These are phyloP conservation scores for Aspidapion aeneum DNA, from an alignment of 2,888 invertebrate genomes.

Conservation along the genomic window DNA sequence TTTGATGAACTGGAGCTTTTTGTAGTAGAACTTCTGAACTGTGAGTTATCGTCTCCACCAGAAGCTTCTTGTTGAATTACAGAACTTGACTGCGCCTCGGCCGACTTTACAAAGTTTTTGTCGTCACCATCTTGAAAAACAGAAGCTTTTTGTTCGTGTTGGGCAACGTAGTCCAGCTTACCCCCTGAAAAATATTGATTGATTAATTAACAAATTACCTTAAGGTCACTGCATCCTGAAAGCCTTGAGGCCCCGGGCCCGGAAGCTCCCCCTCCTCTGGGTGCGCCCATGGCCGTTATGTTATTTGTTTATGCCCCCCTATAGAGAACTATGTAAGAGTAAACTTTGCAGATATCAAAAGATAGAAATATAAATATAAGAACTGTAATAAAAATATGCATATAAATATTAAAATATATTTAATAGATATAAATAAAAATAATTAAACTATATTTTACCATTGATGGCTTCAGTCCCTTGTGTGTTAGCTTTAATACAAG, in stretches of 20 bases:
- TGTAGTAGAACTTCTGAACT: slow-evolving; percentile 43
- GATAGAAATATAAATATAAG: too few species aligned
- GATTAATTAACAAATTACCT: too few species aligned
- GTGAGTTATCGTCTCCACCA: slow-evolving; percentile 51
- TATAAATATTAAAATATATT: too few species aligned
- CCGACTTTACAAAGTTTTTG: slow-evolving; percentile 51
- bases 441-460: slow-evolving; percentile 29
- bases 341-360: too few species aligned
- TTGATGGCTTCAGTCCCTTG: slow-evolving; percentile 59
- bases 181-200: slow-evolving; percentile 48
- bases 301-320: too few species aligned
- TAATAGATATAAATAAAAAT: too few species aligned
- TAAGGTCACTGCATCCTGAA: too few species aligned
- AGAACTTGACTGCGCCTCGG: slow-evolving; percentile 49
- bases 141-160: slow-evolving; percentile 58
- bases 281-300: too few species aligned
- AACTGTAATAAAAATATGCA: too few species aligned
- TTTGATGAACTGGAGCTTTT: slow-evolving; percentile 40
- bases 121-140: slow-evolving; percentile 54
- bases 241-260: too few species aligned
- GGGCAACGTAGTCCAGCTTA: slow-evolving; percentile 60
- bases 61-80: slow-evolving; percentile 52
- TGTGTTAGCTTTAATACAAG: slow-evolving; percentile 59
- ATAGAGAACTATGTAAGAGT: too few species aligned
- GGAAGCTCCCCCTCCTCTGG: too few species aligned